Conservation (phyloP, 2,113 vertebrate species). For the Oncorhynchus keta region DNA sequence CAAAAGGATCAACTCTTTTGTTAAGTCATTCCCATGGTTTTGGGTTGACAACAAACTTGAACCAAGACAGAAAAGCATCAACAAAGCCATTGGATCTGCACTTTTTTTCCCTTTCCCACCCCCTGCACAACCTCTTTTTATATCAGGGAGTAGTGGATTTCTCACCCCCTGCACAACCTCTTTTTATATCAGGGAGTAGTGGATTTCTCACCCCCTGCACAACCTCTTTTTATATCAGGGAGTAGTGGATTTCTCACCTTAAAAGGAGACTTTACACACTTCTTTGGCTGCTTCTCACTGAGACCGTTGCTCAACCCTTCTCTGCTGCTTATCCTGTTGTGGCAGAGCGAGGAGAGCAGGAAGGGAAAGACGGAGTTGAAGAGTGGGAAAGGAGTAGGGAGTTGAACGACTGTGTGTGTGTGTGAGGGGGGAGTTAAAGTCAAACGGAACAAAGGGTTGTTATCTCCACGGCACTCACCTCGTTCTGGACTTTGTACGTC, state of each 20-base stretch:
- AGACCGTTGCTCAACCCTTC: conserved; percentile 49
- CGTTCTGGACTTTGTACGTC: conserved; percentile 51
- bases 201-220: conserved; percentile 29
- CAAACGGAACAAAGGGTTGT: conserved; percentile 49
- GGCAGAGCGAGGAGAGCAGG: conserved; percentile 42
- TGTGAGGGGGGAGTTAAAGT: conserved; percentile 21
- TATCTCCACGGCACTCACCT: conserved; percentile 41
- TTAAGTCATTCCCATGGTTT: conserved; percentile 8
- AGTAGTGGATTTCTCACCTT: conserved; percentile 75
- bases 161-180: conserved; percentile 1
- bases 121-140: conserved; percentile 48
- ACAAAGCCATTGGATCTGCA: conserved; percentile 40
- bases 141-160: neutral
- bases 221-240: conserved; percentile 65
- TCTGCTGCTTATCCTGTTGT: conserved; percentile 62
- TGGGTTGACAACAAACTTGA: conserved; percentile 16
- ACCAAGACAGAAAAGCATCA: neutral
- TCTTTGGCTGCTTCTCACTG: conserved; percentile 58
- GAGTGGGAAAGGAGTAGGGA: conserved; percentile 30
- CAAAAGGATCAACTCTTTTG: conserved; percentile 15
- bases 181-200: no score
- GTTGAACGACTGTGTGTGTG: neutral
- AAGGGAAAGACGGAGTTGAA: conserved; percentile 26
- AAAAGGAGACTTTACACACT: conserved; percentile 76
- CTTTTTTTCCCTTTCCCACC: conserved; percentile 15